Evolutionary conservation across 2,888 invertebrate genomes (phyloP).

Genomic region (Gibbula magus): DNA sequence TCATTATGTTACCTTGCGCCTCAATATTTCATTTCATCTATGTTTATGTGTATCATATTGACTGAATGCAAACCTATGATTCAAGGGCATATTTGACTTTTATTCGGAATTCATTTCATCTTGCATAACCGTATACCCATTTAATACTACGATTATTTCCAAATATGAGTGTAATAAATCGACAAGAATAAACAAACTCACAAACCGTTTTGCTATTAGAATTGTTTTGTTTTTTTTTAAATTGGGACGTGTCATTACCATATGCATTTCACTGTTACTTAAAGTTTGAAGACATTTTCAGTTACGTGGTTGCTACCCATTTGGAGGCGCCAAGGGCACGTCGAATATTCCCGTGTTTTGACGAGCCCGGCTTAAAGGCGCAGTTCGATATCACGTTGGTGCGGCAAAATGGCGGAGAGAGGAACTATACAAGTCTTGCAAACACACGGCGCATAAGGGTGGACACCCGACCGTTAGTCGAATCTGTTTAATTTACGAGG

Average conservation of each 20-base stretch:
- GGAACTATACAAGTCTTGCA: conserved; percentile 11
- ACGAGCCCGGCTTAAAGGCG: conserved; percentile 91
- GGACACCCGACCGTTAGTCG: neutral
- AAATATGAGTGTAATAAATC: neutral
- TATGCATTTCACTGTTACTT: no score
- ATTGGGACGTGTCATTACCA: no score
- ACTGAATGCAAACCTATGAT: no score
- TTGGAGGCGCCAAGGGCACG: conserved; percentile 96
- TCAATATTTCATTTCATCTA: no score
- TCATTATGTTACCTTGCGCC: no score
- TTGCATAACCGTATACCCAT: no score
- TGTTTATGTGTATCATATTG: no score
- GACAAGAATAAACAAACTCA: neutral
- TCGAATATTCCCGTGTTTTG: conserved; percentile 94
- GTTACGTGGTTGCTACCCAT: conserved; percentile 84
- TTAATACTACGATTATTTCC: neutral
- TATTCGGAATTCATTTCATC: no score
- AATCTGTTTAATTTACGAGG: neutral
- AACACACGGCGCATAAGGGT: neutral
- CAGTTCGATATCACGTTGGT: conserved; percentile 86
- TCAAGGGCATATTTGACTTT: no score
- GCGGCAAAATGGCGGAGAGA: conserved; percentile 23
- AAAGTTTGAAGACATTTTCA: conserved; percentile 23
- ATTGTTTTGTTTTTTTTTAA: no score
- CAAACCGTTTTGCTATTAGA: neutral